Conservation (phyloP, 2,888 invertebrate genomes). For the Ephialtes manifestator region DNA sequence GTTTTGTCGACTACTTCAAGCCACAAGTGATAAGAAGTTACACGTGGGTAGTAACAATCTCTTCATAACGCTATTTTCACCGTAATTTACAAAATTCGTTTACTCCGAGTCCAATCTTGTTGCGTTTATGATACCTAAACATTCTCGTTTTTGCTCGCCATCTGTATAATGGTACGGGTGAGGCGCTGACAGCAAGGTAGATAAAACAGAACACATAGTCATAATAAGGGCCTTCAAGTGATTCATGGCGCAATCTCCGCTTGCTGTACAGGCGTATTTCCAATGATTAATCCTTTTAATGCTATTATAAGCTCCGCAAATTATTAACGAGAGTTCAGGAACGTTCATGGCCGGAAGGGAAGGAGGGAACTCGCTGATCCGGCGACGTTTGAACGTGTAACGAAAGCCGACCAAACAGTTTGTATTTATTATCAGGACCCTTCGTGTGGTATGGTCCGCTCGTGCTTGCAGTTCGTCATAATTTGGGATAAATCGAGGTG, state of each 20-base stretch:
- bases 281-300: slow-evolving; percentile 49
- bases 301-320: slow-evolving; percentile 51
- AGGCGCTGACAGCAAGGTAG: background rate
- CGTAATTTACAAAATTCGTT: slow-evolving; percentile 3
- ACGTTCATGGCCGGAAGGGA: slow-evolving; percentile 8
- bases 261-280: background rate
- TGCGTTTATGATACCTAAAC: background rate
- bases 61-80: slow-evolving; percentile 7
- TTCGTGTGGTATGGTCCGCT: slow-evolving; percentile 23
- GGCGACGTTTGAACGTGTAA: slow-evolving; percentile 25
- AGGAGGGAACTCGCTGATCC: background rate
- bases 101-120: background rate
- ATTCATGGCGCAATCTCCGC: slow-evolving; percentile 42
- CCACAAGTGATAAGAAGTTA: background rate
- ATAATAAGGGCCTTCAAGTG: slow-evolving; percentile 15
- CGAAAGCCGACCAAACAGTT: slow-evolving; percentile 52
- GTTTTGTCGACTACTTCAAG: background rate
- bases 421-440: slow-evolving; percentile 69
- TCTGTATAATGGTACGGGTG: background rate
- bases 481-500: slow-evolving; percentile 81
- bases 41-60: background rate
- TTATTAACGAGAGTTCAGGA: slow-evolving; percentile 53
- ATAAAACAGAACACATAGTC: background rate
- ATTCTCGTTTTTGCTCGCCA: background rate
- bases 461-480: slow-evolving; percentile 78